Conservation (phyloP, 2,888 invertebrate genomes). For the Athalia rosae region DNA sequence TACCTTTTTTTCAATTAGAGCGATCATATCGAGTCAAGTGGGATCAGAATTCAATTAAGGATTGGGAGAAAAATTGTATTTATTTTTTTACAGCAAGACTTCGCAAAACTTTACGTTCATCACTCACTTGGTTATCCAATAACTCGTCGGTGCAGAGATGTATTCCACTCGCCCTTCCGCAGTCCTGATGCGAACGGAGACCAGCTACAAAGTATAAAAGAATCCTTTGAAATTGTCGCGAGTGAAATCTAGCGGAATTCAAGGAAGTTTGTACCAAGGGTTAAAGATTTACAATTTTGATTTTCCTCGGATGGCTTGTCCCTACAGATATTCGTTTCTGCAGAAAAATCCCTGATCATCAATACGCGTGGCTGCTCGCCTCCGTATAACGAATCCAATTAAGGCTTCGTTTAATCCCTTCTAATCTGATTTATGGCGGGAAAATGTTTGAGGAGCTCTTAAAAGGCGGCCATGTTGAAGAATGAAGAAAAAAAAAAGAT, state of each 20-base stretch:
- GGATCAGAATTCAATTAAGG: no score
- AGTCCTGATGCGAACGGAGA: not conserved
- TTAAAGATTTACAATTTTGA: not conserved
- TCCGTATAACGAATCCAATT: constrained; percentile 34
- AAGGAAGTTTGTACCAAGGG: not conserved
- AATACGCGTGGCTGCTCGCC: constrained; percentile 15
- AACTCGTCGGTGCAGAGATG: not conserved
- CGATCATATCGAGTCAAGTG: no score
- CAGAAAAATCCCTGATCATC: constrained; percentile 28
- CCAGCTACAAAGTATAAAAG: not conserved
- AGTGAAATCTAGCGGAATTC: not conserved
- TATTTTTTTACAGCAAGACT: no score
- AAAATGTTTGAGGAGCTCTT: constrained; percentile 33
- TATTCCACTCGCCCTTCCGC: not conserved
- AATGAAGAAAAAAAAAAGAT: not conserved
- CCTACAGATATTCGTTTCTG: constrained; percentile 25
- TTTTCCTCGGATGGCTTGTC: constrained; percentile 10
- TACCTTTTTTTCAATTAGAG: no score
- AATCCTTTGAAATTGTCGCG: not conserved
- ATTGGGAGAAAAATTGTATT: no score
- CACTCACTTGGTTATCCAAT: not conserved
- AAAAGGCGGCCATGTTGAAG: constrained; percentile 28
- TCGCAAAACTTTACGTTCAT: no score
- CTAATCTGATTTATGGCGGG: constrained; percentile 32
- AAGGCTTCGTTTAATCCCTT: constrained; percentile 39